These are phyloP conservation scores for Phrynocephalus versicolor DNA, from an alignment of 2,113 vertebrate genomes.

Conservation along the genomic window DNA sequence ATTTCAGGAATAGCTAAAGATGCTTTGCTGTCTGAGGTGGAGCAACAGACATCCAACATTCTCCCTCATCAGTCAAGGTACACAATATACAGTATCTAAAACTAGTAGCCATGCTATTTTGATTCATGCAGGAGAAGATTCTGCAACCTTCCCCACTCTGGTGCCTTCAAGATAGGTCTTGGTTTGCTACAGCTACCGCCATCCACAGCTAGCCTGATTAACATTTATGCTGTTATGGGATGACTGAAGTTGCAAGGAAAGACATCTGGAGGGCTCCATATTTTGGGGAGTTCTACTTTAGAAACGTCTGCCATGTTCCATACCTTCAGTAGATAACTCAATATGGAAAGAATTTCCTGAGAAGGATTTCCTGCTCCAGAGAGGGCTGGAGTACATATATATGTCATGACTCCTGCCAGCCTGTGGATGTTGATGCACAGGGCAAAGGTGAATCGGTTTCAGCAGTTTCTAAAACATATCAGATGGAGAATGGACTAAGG, in stretches of 20 bases:
- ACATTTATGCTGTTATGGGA: background rate
- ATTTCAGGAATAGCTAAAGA: background rate
- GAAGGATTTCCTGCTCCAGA: no score
- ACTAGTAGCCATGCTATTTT: background rate
- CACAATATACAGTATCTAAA: background rate
- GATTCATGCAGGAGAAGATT: background rate
- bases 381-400: background rate
- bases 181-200: background rate
- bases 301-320: background rate
- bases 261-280: background rate
- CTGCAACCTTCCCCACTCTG: background rate
- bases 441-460: slow-evolving; percentile 47
- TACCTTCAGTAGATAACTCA: background rate
- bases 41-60: background rate
- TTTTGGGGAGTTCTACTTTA: background rate
- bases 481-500: slow-evolving; percentile 25
- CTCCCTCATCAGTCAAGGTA: background rate
- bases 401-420: slow-evolving; percentile 19
- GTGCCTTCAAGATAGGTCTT: background rate
- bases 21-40: background rate
- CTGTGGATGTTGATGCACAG: slow-evolving; percentile 36
- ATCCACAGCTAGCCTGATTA: background rate
- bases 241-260: background rate
- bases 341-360: background rate
- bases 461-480: slow-evolving; percentile 56